phyloP scores from a whole-genome alignment of 2,113 vertebrate species.

The Salminus brasiliensis region DNA sequence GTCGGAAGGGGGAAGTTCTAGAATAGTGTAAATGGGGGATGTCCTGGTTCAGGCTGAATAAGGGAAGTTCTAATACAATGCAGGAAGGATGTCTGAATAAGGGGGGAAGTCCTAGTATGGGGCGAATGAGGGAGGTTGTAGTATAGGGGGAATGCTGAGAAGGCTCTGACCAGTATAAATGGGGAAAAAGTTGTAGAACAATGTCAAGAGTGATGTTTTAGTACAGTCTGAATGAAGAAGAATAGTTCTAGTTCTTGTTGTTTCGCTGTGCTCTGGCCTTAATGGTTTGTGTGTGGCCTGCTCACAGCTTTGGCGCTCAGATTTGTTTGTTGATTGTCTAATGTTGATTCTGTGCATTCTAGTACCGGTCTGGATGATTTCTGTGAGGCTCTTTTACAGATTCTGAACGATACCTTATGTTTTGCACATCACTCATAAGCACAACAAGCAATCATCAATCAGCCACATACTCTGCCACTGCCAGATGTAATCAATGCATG shows the following conservation, averaged over 20 bases:
- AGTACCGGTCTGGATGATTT: not conserved
- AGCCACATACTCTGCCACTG: conserved; percentile 21
- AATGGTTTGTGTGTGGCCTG: not conserved
- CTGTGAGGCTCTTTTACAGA: not conserved
- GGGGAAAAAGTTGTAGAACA: not conserved
- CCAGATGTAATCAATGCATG: conserved; percentile 31
- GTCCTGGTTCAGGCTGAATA: no score
- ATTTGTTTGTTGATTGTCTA: conserved; percentile 30
- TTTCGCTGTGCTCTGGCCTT: not conserved
- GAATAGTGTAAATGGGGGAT: no score
- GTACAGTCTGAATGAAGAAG: no score
- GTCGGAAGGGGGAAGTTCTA: no score
- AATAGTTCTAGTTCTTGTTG: not conserved
- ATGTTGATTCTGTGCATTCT: conserved; percentile 23
- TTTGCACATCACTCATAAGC: conserved; percentile 33
- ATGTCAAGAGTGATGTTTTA: no score
- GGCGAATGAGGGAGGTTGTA: no score
- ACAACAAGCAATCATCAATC: conserved; percentile 52
- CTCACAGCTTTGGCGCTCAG: not conserved
- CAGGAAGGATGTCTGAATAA: no score
- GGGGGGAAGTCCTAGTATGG: no score
- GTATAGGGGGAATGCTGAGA: no score
- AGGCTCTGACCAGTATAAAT: no score
- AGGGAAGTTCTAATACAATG: no score
- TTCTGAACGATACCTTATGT: conserved; percentile 35